Percentiles rank a stretch among this genome's conserved stretches.
These are phyloP conservation scores for Ophiodon elongatus DNA, from an alignment of 2,113 vertebrate species.

Conservation along the genomic window DNA sequence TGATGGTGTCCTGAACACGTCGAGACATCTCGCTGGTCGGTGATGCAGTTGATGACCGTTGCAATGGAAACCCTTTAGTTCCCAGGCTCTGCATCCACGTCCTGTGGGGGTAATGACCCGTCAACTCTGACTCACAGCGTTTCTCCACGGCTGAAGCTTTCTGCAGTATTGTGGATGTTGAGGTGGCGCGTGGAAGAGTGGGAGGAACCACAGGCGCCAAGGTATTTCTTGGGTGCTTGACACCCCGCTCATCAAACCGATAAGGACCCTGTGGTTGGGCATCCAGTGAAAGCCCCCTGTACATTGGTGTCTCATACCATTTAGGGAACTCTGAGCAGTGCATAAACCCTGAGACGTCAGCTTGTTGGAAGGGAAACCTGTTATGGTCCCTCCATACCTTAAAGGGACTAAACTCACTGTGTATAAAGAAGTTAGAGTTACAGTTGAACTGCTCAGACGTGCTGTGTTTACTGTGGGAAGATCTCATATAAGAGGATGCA, in stretches of 20 bases:
- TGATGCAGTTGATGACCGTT: slow-evolving; percentile 83
- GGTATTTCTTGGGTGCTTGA: slow-evolving; percentile 58
- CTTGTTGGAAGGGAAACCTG: slow-evolving; percentile 83
- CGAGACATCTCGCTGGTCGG: slow-evolving; percentile 78
- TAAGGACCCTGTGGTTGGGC: slow-evolving; percentile 60
- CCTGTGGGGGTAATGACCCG: slow-evolving; percentile 83
- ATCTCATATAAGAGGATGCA: slow-evolving; percentile 77
- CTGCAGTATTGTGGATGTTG: slow-evolving; percentile 72
- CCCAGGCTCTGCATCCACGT: slow-evolving; percentile 80
- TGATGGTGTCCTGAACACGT: slow-evolving; percentile 76
- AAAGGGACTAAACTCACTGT: slow-evolving; percentile 97
- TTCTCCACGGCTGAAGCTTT: slow-evolving; percentile 78
- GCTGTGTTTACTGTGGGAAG: slow-evolving; percentile 79
- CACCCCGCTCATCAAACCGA: slow-evolving; percentile 62
- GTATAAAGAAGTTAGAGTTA: slow-evolving; percentile 90
- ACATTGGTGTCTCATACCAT: slow-evolving; percentile 80
- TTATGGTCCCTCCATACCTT: slow-evolving; percentile 92
- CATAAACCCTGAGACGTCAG: slow-evolving; percentile 71
- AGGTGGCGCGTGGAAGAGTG: slow-evolving; percentile 46
- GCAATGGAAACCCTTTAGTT: slow-evolving; percentile 72
- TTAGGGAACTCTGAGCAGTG: slow-evolving; percentile 75
- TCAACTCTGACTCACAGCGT: slow-evolving; percentile 78
- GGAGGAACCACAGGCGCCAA: slow-evolving; percentile 49
- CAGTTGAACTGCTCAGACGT: slow-evolving; percentile 82
- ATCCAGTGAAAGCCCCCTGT: slow-evolving; percentile 78